These are phyloP conservation scores for Euglossa dilemma DNA, from an alignment of 1,140 invertebrate species.

Conservation along the genomic window DNA sequence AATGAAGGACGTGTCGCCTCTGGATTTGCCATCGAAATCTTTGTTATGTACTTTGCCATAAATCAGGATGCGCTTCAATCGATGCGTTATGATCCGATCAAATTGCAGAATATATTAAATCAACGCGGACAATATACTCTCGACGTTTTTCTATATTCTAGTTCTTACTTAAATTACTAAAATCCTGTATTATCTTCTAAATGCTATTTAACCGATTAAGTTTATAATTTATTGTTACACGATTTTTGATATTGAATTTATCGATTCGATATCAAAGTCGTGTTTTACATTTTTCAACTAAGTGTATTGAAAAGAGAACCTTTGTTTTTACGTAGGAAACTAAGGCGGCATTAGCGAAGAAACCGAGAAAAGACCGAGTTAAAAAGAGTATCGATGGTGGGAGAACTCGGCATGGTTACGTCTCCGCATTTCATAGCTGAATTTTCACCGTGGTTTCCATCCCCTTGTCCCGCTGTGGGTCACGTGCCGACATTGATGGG, in stretches of 20 bases:
- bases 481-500: conserved; percentile 69
- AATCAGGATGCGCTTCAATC: conserved; percentile 50
- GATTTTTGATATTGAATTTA: background rate
- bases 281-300: too few relatives aligned
- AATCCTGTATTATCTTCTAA: background rate
- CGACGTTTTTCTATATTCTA: background rate
- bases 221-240: too few relatives aligned
- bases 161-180: background rate
- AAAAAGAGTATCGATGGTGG: conserved; percentile 51
- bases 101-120: conserved; percentile 33
- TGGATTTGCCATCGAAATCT: conserved; percentile 69
- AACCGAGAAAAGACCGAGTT: background rate
- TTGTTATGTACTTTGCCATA: conserved; percentile 65
- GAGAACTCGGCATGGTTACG: conserved; percentile 29
- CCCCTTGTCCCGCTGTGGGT: conserved; percentile 48
- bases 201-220: too few relatives aligned
- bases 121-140: background rate
- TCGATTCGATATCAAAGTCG: background rate
- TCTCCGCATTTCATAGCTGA: conserved; percentile 56
- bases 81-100: conserved; percentile 41
- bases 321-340: background rate
- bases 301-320: background rate
- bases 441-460: conserved; percentile 48
- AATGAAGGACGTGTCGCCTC: conserved; percentile 68
- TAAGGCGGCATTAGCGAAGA: too few relatives aligned